These are phyloP conservation scores for Diabrotica virgifera DNA, from an alignment of 1,140 invertebrate genomes.

Conservation along the genomic window DNA sequence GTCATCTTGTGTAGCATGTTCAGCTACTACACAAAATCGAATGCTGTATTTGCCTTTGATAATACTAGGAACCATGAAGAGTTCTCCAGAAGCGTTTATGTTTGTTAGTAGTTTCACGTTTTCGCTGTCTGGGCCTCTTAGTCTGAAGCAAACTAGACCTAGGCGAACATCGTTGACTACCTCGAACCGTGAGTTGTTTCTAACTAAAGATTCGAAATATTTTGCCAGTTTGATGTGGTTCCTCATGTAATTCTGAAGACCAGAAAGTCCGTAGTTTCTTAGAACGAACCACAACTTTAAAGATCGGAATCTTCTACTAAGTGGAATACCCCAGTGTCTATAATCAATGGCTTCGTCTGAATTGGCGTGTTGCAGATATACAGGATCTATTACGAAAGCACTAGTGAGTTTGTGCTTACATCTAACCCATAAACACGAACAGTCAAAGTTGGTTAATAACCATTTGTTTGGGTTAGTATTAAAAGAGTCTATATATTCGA, in stretches of 20 bases:
- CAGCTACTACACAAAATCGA: slow-evolving; percentile 79
- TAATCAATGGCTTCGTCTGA: slow-evolving; percentile 73
- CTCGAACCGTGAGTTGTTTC: slow-evolving; percentile 77
- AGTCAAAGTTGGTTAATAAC: slow-evolving; percentile 87
- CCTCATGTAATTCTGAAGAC: slow-evolving; percentile 79
- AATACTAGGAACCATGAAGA: slow-evolving; percentile 87
- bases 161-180: slow-evolving; percentile 77
- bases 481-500: slow-evolving; percentile 85
- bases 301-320: slow-evolving; percentile 81
- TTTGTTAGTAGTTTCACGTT: slow-evolving; percentile 79
- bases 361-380: slow-evolving; percentile 86
- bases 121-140: slow-evolving; percentile 67
- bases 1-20: slow-evolving; percentile 74
- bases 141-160: slow-evolving; percentile 68
- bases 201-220: slow-evolving; percentile 75
- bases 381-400: slow-evolving; percentile 90
- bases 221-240: slow-evolving; percentile 87
- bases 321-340: slow-evolving; percentile 85
- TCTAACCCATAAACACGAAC: slow-evolving; percentile 85
- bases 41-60: slow-evolving; percentile 77
- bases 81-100: slow-evolving; percentile 83
- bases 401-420: slow-evolving; percentile 87
- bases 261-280: slow-evolving; percentile 76
- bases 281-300: slow-evolving; percentile 90
- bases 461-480: slow-evolving; percentile 95